Evolutionary conservation across 2,888 invertebrate genomes (phyloP).

Genomic region (Cantharis lateralis): DNA sequence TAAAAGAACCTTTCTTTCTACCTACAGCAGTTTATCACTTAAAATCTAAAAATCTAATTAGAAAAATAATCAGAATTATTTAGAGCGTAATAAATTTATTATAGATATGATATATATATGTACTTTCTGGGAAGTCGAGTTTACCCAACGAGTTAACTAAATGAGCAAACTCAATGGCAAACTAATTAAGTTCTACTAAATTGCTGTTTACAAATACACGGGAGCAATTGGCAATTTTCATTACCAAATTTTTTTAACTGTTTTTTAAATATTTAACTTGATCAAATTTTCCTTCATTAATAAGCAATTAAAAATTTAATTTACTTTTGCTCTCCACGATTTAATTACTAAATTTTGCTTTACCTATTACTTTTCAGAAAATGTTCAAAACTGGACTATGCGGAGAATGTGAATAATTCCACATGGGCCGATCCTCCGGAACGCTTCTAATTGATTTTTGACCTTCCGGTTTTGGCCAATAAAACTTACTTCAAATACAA

Average conservation of each 20-base stretch:
- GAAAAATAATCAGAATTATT: background rate
- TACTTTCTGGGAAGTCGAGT: background rate
- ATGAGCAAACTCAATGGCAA: background rate
- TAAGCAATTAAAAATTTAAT: background rate
- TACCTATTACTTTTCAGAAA: too few species aligned
- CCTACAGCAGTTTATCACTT: background rate
- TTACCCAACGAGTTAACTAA: background rate
- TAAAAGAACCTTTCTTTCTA: background rate
- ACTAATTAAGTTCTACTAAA: background rate
- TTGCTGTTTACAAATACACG: background rate
- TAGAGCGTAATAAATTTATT: background rate
- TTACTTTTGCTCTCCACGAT: background rate
- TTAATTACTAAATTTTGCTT: too few species aligned
- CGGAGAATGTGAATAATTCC: too few species aligned
- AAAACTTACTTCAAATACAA: too few species aligned
- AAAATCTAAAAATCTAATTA: background rate
- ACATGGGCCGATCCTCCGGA: too few species aligned
- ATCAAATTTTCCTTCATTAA: background rate
- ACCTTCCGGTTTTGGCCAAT: too few species aligned
- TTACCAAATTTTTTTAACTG: background rate
- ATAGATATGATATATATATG: background rate
- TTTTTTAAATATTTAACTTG: background rate
- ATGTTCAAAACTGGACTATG: too few species aligned
- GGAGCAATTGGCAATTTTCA: background rate
- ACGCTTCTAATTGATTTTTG: too few species aligned